Evolutionary conservation across 2,797 vertebrate species (phyloP), one percentile per base, ranked within the genome.

Genomic region (Botia kubotai): DNA sequence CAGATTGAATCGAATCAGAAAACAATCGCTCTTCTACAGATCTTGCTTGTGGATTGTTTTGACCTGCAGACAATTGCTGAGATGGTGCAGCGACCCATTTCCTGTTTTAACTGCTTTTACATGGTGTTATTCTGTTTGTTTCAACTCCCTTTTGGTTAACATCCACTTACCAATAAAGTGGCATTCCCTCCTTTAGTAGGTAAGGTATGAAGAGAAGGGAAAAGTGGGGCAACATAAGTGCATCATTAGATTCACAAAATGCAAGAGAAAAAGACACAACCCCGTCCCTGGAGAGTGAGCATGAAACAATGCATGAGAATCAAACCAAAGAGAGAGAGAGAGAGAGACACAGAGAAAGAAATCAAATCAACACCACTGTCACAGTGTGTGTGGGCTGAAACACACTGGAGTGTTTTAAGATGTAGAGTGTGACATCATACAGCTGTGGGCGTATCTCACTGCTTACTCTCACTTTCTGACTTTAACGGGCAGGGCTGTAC

Each of bases 81-180:
- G 94, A 96, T 95, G 96, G 23, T 97, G 96, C 95, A 97, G 95
- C 95, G 94, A 96, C 96, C 96, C 96, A 96, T 96, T 95, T 91
- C 95, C 93, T 95, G 93, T 94, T 88, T 92, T 95, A 72, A 65
- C 36, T 65, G 69, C 93, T 91, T 94, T 94, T 91, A 89, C 93
- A 94, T 91, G 87, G 91, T 93, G 23, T 33, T 94, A 95, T 95
- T 95, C 93, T 93, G 91, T 93, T 96, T 92, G 86, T 88, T 93
- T 95, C 96, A 97, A 97, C 95, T 97, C 97, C 98, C 97, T 98
- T 97, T 96, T 98, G 96, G 97, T 97, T 98, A 98, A 97, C 97
- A 96, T 98, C 97, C 98, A 99, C 98, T 99, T 99, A 98, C 98
- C 98, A 99, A 99, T 96, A 98, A 99, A 98, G 97, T 98, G 97